Percentiles rank a stretch among this genome's conserved stretches.
Evolutionary conservation across 1,140 invertebrate species (phyloP).

Genomic region (Holotrichia oblita): DNA sequence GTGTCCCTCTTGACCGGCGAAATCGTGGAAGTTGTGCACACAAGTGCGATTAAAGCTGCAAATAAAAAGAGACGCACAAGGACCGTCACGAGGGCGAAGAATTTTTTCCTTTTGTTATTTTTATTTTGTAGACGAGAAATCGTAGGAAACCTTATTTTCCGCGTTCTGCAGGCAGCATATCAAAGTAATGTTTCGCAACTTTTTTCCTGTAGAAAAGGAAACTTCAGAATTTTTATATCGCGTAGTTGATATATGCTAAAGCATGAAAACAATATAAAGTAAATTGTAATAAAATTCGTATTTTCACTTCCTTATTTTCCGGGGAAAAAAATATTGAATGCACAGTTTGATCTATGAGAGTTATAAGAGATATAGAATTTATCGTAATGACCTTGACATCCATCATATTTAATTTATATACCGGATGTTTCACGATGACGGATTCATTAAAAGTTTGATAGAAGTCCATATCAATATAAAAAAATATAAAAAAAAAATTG

Average conservation of each 20-base stretch:
- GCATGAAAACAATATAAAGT: not conserved
- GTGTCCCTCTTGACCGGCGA: slow-evolving; percentile 17
- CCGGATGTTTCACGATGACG: too few relatives aligned
- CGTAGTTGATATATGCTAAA: not conserved
- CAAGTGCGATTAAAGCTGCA: slow-evolving; percentile 35
- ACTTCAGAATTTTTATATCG: not conserved
- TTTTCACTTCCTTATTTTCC: not conserved
- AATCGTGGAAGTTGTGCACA: slow-evolving; percentile 30
- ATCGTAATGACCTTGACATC: too few relatives aligned
- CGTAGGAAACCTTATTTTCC: slow-evolving; percentile 4
- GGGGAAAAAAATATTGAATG: too few relatives aligned
- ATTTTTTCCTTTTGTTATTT: slow-evolving; percentile 22
- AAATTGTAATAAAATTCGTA: not conserved
- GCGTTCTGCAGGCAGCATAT: slow-evolving; percentile 9
- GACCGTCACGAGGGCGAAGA: not conserved
- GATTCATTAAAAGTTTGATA: too few relatives aligned
- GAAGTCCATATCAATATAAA: too few relatives aligned
- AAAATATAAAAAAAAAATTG: too few relatives aligned
- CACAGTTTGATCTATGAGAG: too few relatives aligned
- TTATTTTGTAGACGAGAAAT: slow-evolving; percentile 18
- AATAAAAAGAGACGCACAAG: slow-evolving; percentile 13
- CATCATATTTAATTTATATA: too few relatives aligned
- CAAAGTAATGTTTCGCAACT: not conserved
- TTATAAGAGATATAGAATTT: too few relatives aligned
- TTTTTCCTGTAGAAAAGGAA: not conserved